Evolutionary conservation across 2,113 vertebrate species (phyloP), one percentile per base, ranked within the genome.

Genomic region (Gnathonemus echidnorhynchus): DNA sequence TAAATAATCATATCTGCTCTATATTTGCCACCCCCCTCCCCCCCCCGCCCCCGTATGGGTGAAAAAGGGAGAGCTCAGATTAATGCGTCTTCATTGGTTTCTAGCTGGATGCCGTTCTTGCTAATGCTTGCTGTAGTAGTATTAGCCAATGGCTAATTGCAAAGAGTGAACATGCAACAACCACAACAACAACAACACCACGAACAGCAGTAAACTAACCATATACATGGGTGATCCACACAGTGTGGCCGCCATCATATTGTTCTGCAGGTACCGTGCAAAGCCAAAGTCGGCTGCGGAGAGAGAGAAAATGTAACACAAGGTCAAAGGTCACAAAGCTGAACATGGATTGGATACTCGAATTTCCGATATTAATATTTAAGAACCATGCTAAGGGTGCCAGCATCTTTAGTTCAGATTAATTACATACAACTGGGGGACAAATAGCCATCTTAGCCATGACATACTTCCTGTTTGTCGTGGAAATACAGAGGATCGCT

Each of bases 141-240:
- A 39, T 77, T 77, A 19, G 13, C 35, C 6, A 42, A 80, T 42
- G 13, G 15, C 35, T 80, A 19, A 80, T 42, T 19, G 11, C 35
- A 80, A 42, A 42, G 31, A 80, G 15, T 77, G 1, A 31, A 77
- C 4, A 39, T 39, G 6, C 15, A 10, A 77, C 5, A 77, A 4
- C 35, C 15, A 39, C 70, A 19, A 42, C 5, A 39, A 17, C 13
- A 39, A 17, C 70, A 31, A 15, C 90, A 27, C 80, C 53, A 80
- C 3, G 2, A 80, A 46, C 45, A 19, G 8, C 10, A 85, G 39
- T 27, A 45, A 21, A 94, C 96, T 95, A 94, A 98, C 98, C 98
- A 99, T 99, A 92, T 99, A 99, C 98, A 99, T 98, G 13, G 98
- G 98, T 80, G 98, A 99, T 46, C 98, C 98, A 74, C 98, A 99